Conservation (phyloP, 2,888 invertebrate species). For the Orthonychiurus folsomi region DNA sequence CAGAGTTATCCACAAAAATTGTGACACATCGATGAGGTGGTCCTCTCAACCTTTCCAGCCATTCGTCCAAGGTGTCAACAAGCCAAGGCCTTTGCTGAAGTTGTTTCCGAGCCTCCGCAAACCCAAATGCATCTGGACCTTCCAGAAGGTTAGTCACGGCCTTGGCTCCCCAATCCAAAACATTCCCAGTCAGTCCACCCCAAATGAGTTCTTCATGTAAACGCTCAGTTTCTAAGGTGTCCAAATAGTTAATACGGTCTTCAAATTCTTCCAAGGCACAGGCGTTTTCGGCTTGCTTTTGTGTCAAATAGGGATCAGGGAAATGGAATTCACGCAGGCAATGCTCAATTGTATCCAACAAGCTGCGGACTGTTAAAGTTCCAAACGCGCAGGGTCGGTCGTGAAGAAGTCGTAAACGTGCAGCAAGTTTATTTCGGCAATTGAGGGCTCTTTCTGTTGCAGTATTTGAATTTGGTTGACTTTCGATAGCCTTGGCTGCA, state of each 20-base stretch:
- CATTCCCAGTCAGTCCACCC: slow-evolving; percentile 69
- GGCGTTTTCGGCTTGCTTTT: slow-evolving; percentile 80
- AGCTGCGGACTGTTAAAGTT: slow-evolving; percentile 74
- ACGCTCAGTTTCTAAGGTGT: slow-evolving; percentile 44
- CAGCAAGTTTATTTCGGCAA: slow-evolving; percentile 73
- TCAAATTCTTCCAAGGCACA: slow-evolving; percentile 63
- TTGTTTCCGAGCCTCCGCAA: slow-evolving; percentile 69
- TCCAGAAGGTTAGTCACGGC: slow-evolving; percentile 79
- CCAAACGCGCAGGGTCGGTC: slow-evolving; percentile 72
- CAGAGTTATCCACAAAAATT: slow-evolving; percentile 94
- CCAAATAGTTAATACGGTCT: slow-evolving; percentile 59
- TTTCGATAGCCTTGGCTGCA: slow-evolving; percentile 68
- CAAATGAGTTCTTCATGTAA: slow-evolving; percentile 48
- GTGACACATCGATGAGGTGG: slow-evolving; percentile 73
- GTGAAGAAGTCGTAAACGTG: slow-evolving; percentile 64
- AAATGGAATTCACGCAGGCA: slow-evolving; percentile 84
- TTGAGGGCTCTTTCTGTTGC: slow-evolving; percentile 69
- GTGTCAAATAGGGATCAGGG: slow-evolving; percentile 67
- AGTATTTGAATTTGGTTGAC: slow-evolving; percentile 64
- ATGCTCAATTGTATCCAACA: slow-evolving; percentile 86
- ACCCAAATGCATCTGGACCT: slow-evolving; percentile 59
- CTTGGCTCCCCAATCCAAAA: slow-evolving; percentile 96
- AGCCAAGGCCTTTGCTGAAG: slow-evolving; percentile 81
- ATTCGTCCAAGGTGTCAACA: slow-evolving; percentile 73
- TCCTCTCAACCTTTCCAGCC: slow-evolving; percentile 57